These are phyloP conservation scores for Aleiodes alternator DNA, from an alignment of 2,888 invertebrate species.

Conservation along the genomic window DNA sequence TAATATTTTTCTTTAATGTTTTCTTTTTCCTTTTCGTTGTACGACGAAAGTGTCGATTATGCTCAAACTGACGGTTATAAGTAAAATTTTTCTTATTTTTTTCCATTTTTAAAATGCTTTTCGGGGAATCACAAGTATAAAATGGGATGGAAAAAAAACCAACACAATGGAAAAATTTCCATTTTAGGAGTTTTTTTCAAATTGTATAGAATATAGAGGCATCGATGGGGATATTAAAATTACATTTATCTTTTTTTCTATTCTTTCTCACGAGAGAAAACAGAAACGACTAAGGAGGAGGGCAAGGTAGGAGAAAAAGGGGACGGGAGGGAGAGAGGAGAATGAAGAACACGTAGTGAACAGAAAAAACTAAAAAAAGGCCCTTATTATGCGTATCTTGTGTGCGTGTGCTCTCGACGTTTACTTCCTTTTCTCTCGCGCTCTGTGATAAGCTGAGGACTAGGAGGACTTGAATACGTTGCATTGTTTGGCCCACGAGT, in stretches of 20 bases:
- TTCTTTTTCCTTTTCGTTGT: conserved; percentile 18
- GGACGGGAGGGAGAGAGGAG: conserved; percentile 31
- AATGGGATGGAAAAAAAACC: neutral
- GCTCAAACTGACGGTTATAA: conserved; percentile 42
- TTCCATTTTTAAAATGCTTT: neutral
- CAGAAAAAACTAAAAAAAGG: conserved; percentile 33
- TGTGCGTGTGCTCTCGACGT: conserved; percentile 72
- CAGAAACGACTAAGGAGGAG: too few relatives aligned
- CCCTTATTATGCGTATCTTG: conserved; percentile 74
- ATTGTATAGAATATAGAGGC: conserved; percentile 16
- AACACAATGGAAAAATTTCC: neutral
- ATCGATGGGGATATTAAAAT: conserved; percentile 21
- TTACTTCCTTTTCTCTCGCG: conserved; percentile 72
- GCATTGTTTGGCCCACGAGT: conserved; percentile 71
- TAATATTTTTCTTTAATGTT: conserved; percentile 11
- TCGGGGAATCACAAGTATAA: conserved; percentile 26
- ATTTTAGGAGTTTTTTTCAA: conserved; percentile 27
- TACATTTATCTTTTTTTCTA: conserved; percentile 7
- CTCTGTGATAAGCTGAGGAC: conserved; percentile 72
- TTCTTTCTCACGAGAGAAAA: neutral
- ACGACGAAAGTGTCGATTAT: conserved; percentile 13
- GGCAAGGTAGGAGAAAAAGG: conserved; percentile 18
- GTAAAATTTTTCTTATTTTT: conserved; percentile 9
- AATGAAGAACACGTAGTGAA: conserved; percentile 17
- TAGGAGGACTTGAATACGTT: conserved; percentile 74